phyloP scores from a whole-genome alignment of 2,113 vertebrate species.

The Malurus cyaneus region DNA sequence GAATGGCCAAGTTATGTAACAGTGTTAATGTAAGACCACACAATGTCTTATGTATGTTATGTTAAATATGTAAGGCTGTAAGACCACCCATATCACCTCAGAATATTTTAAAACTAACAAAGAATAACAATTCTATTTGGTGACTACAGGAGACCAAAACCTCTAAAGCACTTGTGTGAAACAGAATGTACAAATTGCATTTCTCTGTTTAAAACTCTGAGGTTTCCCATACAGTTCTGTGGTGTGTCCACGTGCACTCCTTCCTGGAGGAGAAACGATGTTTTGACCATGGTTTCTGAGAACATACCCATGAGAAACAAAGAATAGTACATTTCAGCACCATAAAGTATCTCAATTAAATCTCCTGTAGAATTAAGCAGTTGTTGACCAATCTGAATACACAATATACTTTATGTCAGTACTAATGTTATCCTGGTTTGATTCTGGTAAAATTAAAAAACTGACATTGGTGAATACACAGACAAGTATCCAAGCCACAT shows the following conservation, averaged over 20 bases:
- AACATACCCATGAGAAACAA: not conserved
- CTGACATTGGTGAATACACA: not conserved
- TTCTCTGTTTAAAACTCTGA: accelerated
- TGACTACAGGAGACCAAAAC: not conserved
- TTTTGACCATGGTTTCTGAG: not conserved
- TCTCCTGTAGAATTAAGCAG: not conserved
- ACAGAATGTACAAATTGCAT: not conserved
- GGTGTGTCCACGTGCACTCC: not conserved
- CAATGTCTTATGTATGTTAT: not conserved
- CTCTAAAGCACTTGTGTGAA: not conserved
- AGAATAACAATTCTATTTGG: not conserved
- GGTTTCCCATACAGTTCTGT: not conserved
- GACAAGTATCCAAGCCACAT: not conserved
- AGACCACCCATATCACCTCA: not conserved
- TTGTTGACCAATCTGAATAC: not conserved
- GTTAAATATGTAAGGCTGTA: not conserved
- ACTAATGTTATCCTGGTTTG: not conserved
- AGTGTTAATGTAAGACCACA: not conserved
- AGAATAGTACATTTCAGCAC: not conserved
- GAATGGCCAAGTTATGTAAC: not conserved
- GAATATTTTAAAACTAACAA: not conserved
- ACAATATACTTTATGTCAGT: not conserved
- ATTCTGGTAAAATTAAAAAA: not conserved
- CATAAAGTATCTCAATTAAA: not conserved
- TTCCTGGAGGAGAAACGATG: not conserved